Evolutionary conservation across 1,140 invertebrate species (phyloP).

Genomic region (Nebria ingens): DNA sequence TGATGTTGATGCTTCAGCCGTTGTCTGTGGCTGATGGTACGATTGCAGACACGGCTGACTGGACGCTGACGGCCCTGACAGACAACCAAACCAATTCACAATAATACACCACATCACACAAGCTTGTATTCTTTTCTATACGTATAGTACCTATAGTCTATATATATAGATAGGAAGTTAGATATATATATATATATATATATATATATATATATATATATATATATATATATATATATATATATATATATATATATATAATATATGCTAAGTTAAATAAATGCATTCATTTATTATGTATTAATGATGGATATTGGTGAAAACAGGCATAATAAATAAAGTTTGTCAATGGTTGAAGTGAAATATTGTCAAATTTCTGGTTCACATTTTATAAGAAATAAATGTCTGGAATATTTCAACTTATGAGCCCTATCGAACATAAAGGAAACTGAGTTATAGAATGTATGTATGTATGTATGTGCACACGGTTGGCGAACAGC

Average conservation of each 20-base stretch:
- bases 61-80: background rate
- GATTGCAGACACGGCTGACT: background rate
- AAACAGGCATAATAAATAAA: too few relatives aligned
- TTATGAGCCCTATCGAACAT: conserved; percentile 7
- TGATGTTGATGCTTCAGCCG: conserved; percentile 1
- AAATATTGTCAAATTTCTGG: background rate
- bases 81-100: background rate
- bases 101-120: background rate
- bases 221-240: too few relatives aligned
- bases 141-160: too few relatives aligned
- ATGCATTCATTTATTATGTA: too few relatives aligned
- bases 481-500: background rate
- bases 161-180: too few relatives aligned
- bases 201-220: too few relatives aligned
- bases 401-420: conserved; percentile 1
- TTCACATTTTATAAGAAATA: background rate
- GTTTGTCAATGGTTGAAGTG: background rate
- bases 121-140: too few relatives aligned
- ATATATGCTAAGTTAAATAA: too few relatives aligned
- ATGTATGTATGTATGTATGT: too few relatives aligned
- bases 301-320: too few relatives aligned
- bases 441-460: conserved; percentile 3
- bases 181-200: too few relatives aligned
- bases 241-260: too few relatives aligned
- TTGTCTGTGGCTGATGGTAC: conserved; percentile 6